Conservation (phyloP, 1,140 invertebrate species). For the Drosophila guanche region DNA sequence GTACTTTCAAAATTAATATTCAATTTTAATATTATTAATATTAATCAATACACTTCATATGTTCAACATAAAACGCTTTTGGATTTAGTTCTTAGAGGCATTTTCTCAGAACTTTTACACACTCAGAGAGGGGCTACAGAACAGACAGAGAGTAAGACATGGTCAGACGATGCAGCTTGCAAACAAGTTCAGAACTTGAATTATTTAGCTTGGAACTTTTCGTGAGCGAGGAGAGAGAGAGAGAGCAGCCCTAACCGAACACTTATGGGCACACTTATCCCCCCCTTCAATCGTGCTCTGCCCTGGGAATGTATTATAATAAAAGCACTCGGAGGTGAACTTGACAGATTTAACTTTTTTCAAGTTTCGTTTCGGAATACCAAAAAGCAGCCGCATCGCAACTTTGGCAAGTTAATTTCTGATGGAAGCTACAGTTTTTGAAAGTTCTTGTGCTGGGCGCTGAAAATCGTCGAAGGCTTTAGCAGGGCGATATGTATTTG, state of each 20-base stretch:
- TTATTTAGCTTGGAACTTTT: slow-evolving; percentile 62
- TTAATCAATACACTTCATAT: neutral
- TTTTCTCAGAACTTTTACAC: slow-evolving; percentile 61
- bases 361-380: slow-evolving; percentile 76
- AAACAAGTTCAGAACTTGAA: slow-evolving; percentile 70
- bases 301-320: slow-evolving; percentile 41
- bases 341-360: slow-evolving; percentile 82
- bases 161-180: slow-evolving; percentile 51
- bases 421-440: slow-evolving; percentile 82
- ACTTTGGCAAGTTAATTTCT: slow-evolving; percentile 79
- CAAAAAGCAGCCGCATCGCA: slow-evolving; percentile 62
- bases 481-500: slow-evolving; percentile 70
- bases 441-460: slow-evolving; percentile 82
- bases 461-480: slow-evolving; percentile 82
- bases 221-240: slow-evolving; percentile 23
- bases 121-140: neutral
- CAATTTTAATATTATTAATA: too few relatives aligned
- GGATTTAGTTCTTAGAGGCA: slow-evolving; percentile 36
- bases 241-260: slow-evolving; percentile 3
- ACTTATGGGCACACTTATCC: slow-evolving; percentile 31
- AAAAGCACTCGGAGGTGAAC: slow-evolving; percentile 77
- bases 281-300: neutral
- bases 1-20: too few relatives aligned
- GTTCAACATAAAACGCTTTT: slow-evolving; percentile 28
- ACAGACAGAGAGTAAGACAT: too few relatives aligned